Percentiles rank a stretch among this genome's conserved stretches.
Conservation (phyloP, 2,797 vertebrate genomes). For the Kryptopterus vitreolus region DNA sequence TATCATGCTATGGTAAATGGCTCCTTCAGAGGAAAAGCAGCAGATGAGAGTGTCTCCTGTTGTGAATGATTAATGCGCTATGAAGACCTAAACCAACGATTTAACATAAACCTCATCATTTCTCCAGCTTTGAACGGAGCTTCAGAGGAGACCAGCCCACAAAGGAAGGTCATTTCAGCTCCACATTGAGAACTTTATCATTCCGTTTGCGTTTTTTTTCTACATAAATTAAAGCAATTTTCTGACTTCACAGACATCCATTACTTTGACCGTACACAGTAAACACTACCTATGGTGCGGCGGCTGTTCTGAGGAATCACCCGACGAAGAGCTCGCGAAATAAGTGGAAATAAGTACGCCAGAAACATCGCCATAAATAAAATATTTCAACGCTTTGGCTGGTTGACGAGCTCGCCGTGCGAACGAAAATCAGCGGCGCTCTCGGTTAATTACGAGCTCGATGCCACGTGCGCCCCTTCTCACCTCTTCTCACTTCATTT, state of each 20-base stretch:
- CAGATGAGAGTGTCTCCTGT: not conserved
- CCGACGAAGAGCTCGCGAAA: not conserved
- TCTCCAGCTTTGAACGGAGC: not conserved
- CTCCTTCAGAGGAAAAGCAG: not conserved
- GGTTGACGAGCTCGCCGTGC: too few species aligned
- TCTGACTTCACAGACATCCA: constrained; percentile 37
- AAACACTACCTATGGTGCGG: constrained; percentile 44
- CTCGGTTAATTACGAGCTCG: not conserved
- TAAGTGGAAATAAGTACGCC: not conserved
- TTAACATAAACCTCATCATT: not conserved
- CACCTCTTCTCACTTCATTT: constrained; percentile 4
- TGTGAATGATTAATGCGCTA: constrained; percentile 6
- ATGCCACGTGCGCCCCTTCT: not conserved
- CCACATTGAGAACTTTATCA: constrained; percentile 40
- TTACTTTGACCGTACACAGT: constrained; percentile 45
- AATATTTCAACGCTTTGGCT: not conserved
- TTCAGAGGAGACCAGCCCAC: not conserved
- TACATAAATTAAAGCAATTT: constrained; percentile 32
- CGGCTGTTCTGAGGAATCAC: not conserved
- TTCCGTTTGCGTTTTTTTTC: constrained; percentile 31
- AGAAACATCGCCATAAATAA: not conserved
- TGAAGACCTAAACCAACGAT: not conserved
- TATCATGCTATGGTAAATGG: too few species aligned
- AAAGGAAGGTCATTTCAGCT: not conserved
- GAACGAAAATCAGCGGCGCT: not conserved